Evolutionary conservation across 2,113 vertebrate genomes (phyloP).

Genomic region (Calyptommatus sinebrachiatus): DNA sequence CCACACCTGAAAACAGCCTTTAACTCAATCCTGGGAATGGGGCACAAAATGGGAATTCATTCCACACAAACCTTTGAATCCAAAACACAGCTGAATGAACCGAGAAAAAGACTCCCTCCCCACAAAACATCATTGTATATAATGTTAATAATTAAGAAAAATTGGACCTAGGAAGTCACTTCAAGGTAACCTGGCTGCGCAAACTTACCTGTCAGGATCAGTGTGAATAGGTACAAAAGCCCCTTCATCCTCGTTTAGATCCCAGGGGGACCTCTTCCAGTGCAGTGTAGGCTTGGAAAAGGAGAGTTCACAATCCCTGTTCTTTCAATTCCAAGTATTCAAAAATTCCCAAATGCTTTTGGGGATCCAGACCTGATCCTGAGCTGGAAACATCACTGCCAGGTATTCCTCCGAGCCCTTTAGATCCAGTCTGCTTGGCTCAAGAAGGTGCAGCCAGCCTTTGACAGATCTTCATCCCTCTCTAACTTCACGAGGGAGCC

Average conservation of each 20-base stretch:
- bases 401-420: no score
- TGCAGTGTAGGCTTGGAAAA: conserved; percentile 29
- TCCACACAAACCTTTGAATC: not conserved
- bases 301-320: not conserved
- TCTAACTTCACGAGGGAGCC: not conserved
- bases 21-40: not conserved
- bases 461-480: not conserved
- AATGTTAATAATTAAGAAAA: no score
- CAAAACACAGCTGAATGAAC: not conserved
- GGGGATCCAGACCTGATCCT: conserved; percentile 15
- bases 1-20: not conserved
- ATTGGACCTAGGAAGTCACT: not conserved
- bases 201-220: conserved; percentile 31
- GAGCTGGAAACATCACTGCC: conserved; percentile 23
- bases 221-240: not conserved
- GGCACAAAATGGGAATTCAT: no score
- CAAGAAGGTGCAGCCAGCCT: not conserved
- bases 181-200: not conserved
- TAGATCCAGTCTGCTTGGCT: not conserved
- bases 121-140: no score
- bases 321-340: conserved; percentile 5
- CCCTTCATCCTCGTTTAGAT: conserved; percentile 6
- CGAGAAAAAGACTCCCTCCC: not conserved
- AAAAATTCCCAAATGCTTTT: not conserved
- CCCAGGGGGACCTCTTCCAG: conserved; percentile 4